These are phyloP conservation scores for Ciconia boyciana DNA, from an alignment of 2,113 vertebrate genomes.

Conservation along the genomic window DNA sequence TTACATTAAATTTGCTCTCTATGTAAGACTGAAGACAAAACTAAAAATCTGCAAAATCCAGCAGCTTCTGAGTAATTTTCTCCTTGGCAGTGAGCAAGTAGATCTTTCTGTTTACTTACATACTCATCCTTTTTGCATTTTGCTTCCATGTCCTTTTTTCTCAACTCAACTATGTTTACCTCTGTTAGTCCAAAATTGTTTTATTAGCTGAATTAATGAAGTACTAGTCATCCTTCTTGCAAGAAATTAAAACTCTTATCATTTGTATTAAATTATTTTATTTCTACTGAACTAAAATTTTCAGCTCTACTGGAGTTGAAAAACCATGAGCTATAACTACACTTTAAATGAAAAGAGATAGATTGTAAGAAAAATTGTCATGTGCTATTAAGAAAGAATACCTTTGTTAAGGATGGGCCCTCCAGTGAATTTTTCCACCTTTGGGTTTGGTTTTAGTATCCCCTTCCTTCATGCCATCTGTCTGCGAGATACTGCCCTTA, in stretches of 20 bases:
- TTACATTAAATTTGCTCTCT: not conserved
- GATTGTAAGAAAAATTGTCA: not conserved
- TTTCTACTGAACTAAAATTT: not conserved
- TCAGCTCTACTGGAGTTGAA: not conserved
- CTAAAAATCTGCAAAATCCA: not conserved
- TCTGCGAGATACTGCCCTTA: fast-evolving
- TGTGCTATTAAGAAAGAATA: not conserved
- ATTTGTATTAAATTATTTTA: not conserved
- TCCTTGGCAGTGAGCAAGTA: not conserved
- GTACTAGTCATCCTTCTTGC: not conserved
- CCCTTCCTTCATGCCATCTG: not conserved
- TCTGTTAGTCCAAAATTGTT: not conserved
- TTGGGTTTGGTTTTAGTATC: not conserved
- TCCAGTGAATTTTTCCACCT: not conserved
- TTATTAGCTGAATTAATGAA: not conserved
- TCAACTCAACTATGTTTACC: not conserved
- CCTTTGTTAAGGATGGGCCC: not conserved
- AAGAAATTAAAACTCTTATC: not conserved
- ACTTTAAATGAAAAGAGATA: not conserved
- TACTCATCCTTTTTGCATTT: not conserved
- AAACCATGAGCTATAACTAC: not conserved
- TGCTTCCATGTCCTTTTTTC: not conserved
- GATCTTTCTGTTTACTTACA: not conserved
- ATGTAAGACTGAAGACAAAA: not conserved
- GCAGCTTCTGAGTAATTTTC: not conserved